phyloP scores from a whole-genome alignment of 2,888 invertebrate genomes.

The Tetropium fuscum region DNA sequence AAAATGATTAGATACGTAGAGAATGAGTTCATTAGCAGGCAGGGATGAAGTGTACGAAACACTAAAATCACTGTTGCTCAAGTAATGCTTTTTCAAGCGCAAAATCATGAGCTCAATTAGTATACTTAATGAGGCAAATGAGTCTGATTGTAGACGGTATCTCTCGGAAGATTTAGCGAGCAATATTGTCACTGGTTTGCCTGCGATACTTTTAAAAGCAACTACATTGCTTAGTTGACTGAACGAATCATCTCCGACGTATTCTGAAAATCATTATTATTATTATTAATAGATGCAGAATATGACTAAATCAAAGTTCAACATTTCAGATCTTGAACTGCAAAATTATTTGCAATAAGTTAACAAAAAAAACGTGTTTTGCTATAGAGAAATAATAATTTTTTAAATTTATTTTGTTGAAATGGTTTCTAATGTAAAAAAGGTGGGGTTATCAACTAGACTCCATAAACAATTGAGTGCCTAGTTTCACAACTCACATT shows the following conservation, averaged over 20 bases:
- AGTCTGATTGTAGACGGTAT: conserved; percentile 80
- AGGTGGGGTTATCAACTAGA: no score
- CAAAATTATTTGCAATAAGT: no score
- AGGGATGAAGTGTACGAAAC: conserved; percentile 62
- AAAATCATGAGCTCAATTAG: conserved; percentile 72
- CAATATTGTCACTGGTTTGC: conserved; percentile 61
- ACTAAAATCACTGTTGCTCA: conserved; percentile 60
- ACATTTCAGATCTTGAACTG: no score
- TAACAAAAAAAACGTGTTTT: no score
- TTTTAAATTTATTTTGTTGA: no score
- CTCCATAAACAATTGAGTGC: no score
- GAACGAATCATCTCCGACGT: conserved; percentile 62
- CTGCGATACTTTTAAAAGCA: conserved; percentile 65
- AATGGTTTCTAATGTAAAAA: no score
- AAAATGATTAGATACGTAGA: conserved; percentile 70
- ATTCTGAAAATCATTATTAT: conserved; percentile 69
- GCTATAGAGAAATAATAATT: no score
- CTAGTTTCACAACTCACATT: no score
- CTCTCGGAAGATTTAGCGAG: conserved; percentile 69
- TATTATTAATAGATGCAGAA: no score
- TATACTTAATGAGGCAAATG: conserved; percentile 74
- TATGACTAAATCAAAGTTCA: no score
- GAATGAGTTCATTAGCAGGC: conserved; percentile 68
- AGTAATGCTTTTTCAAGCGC: conserved; percentile 68
- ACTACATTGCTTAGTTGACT: conserved; percentile 64